Percentiles rank a stretch among this genome's conserved stretches.
Conservation (phyloP, 1,140 invertebrate genomes). For the Temnothorax curvispinosus region DNA sequence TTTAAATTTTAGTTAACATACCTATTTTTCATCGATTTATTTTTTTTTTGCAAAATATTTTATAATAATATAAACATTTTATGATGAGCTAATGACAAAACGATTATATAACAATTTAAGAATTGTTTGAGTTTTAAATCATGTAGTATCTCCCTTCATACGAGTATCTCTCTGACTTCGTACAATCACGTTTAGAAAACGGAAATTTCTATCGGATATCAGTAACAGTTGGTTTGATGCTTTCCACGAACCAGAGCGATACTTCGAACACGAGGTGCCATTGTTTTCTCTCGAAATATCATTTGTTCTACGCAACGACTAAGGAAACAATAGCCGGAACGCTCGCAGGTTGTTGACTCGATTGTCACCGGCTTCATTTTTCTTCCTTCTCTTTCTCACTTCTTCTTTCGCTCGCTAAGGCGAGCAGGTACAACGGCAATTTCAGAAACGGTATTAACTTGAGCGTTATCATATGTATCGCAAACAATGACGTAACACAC, state of each 20-base stretch:
- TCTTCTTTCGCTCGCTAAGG: slow-evolving; percentile 42
- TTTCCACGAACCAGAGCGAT: slow-evolving; percentile 68
- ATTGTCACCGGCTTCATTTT: slow-evolving; percentile 74
- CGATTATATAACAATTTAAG: neutral
- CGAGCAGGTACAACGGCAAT: slow-evolving; percentile 32
- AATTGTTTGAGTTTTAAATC: neutral
- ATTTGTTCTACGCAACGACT: slow-evolving; percentile 64
- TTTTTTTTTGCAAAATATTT: neutral
- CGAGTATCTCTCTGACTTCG: neutral
- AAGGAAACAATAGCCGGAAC: slow-evolving; percentile 77
- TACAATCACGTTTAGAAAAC: slow-evolving; percentile 36
- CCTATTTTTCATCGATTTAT: neutral
- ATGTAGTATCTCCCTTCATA: neutral
- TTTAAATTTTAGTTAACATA: neutral
- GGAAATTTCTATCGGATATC: slow-evolving; percentile 47
- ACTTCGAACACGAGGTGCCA: slow-evolving; percentile 63
- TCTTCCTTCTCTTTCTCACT: slow-evolving; percentile 48
- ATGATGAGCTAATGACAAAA: neutral
- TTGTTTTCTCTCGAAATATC: slow-evolving; percentile 78
- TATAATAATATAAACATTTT: neutral
- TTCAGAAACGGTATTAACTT: slow-evolving; percentile 47
- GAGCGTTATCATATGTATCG: slow-evolving; percentile 23
- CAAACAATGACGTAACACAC: neutral
- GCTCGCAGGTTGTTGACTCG: slow-evolving; percentile 79
- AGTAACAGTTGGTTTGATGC: slow-evolving; percentile 64